Evolutionary conservation across 2,888 invertebrate genomes (phyloP).

Genomic region (Holacanthella duospinosa): DNA sequence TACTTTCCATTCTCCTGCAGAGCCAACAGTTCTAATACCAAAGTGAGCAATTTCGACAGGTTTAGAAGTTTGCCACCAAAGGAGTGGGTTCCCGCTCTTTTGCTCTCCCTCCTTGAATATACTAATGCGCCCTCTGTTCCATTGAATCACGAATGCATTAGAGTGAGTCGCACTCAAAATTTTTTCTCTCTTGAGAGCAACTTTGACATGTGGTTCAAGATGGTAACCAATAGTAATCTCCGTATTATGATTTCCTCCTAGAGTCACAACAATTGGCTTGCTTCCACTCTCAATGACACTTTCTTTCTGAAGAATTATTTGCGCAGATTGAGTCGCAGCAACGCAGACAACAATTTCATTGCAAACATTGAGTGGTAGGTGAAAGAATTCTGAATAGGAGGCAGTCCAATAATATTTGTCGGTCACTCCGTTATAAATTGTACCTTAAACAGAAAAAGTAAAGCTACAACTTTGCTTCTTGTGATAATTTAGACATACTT

Average conservation of each 20-base stretch:
- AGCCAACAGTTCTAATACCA: neutral
- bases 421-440: neutral
- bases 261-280: neutral
- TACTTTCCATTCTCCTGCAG: neutral
- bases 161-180: neutral
- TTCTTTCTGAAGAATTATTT: neutral
- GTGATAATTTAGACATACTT: too few species aligned
- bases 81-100: neutral
- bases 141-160: neutral
- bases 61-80: neutral
- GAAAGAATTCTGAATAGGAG: neutral
- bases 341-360: neutral
- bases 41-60: neutral
- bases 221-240: neutral
- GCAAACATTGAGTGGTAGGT: neutral
- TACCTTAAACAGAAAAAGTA: too few species aligned
- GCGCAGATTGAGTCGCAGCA: neutral
- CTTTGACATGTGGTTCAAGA: neutral
- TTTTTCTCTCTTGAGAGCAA: neutral
- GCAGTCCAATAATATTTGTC: neutral
- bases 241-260: neutral
- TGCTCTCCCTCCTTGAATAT: neutral
- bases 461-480: too few species aligned
- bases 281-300: neutral
- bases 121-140: neutral